These are phyloP conservation scores for Aldabrachelys gigantea DNA, from an alignment of 2,113 vertebrate species.

Conservation along the genomic window DNA sequence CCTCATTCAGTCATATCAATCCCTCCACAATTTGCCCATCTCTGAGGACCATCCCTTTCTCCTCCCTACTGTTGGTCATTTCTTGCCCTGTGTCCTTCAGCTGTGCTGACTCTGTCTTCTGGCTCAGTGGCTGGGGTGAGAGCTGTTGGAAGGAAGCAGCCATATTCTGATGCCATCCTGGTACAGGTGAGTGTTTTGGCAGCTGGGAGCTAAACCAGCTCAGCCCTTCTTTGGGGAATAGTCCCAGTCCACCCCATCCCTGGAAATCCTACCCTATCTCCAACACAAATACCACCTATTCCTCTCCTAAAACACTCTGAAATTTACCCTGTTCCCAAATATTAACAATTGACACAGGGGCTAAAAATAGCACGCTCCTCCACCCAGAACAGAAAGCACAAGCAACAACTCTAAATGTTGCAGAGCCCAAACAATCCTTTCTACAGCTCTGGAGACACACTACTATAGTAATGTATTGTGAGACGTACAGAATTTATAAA, in stretches of 20 bases:
- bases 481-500: not conserved
- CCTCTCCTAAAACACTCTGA: not conserved
- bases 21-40: not conserved
- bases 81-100: no score
- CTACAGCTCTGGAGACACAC: not conserved
- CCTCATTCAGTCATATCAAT: not conserved
- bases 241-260: not conserved
- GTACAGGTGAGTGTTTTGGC: not conserved
- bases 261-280: not conserved
- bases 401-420: not conserved
- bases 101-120: not conserved
- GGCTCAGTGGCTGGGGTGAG: no score
- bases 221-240: not conserved
- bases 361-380: not conserved
- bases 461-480: not conserved
- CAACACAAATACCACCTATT: not conserved
- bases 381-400: not conserved
- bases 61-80: not conserved
- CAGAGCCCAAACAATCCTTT: not conserved
- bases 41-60: not conserved
- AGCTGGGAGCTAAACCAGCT: not conserved
- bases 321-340: not conserved
- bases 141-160: not conserved
- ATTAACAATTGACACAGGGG: not conserved
- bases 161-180: no score